These are phyloP conservation scores for Eilema caniola DNA, from an alignment of 2,888 invertebrate genomes.

Conservation along the genomic window DNA sequence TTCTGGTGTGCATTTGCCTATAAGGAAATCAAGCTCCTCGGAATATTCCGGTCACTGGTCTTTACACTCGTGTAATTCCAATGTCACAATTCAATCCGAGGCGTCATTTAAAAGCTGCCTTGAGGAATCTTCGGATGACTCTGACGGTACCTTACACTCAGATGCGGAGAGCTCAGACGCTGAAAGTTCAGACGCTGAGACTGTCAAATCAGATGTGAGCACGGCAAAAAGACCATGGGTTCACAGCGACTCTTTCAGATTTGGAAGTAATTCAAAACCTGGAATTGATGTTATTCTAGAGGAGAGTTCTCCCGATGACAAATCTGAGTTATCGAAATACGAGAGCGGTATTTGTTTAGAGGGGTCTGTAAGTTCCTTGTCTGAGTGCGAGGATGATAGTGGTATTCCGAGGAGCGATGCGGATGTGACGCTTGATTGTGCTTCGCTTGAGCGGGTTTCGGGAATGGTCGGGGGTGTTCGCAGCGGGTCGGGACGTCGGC, in stretches of 20 bases:
- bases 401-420: slow-evolving; percentile 76
- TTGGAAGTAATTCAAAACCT: slow-evolving; percentile 65
- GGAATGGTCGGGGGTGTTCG: slow-evolving; percentile 80
- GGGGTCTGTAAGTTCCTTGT: slow-evolving; percentile 75
- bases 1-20: slow-evolving; percentile 73
- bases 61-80: slow-evolving; percentile 78
- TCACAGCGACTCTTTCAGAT: slow-evolving; percentile 80
- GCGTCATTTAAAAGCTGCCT: slow-evolving; percentile 77
- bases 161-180: slow-evolving; percentile 78
- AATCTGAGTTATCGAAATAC: slow-evolving; percentile 70
- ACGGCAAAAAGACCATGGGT: slow-evolving; percentile 80
- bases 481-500: slow-evolving; percentile 84
- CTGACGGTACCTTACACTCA: slow-evolving; percentile 77
- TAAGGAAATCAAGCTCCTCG: slow-evolving; percentile 79
- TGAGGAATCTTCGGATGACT: slow-evolving; percentile 77
- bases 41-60: slow-evolving; percentile 83
- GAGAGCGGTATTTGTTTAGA: slow-evolving; percentile 79
- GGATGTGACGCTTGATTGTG: slow-evolving; percentile 76
- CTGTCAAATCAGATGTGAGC: slow-evolving; percentile 77
- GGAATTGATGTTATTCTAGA: slow-evolving; percentile 67
- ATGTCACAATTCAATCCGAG: slow-evolving; percentile 77
- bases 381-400: slow-evolving; percentile 75
- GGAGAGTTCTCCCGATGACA: slow-evolving; percentile 62
- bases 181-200: slow-evolving; percentile 78
- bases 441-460: slow-evolving; percentile 85